Evolutionary conservation across 1,140 invertebrate genomes (phyloP), one percentile per base, ranked within the genome.

Genomic region (Camponotus vicinus): DNA sequence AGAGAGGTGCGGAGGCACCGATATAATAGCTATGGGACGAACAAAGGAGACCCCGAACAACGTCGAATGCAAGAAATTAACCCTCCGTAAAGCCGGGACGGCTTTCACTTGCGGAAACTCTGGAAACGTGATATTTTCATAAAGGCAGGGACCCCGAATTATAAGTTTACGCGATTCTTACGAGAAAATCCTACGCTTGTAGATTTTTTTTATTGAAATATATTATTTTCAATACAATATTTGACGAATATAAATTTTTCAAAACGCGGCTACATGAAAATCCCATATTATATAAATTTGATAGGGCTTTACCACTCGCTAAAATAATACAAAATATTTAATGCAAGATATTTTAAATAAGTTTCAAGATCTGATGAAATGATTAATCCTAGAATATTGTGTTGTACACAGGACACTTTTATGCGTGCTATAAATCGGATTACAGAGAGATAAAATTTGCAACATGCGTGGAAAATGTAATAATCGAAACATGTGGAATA

Each of bases 401-500:
- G 49, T 52, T 52, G 49, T 61, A 63, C 80, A 27, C 67, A 13
- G 42, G 37, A 79, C 45, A 69, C 32, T 69, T 59, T 49, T 21
- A 55, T 61, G 55, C 55, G 27, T 21, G n/a, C 69, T 61, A 37
- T 63, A 75, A 83, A 83, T 83, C 79, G 69, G 79, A 83, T 83
- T 83, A 82, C 40, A 37, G 5, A 15, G 79, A 67, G 79, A 83
- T 83, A 83, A 83, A 83, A 83, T 83, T 83, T n/a, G n/a, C 57
- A 61, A 21, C 64, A 45, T 21, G 49, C 49, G 61, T 9, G 57
- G 79, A 83, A 73, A 83, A 83, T 83, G 55, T 83, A 73, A 61
- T 73, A 83, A 83, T 73, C 57, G 69, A 83, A 83, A 63, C 32
- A 59, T 42, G 69, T n/a, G 70, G 79, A 61, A 83, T 83, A 83